These are phyloP conservation scores for Drosophila merina DNA, from an alignment of 2,888 invertebrate species.

Conservation along the genomic window DNA sequence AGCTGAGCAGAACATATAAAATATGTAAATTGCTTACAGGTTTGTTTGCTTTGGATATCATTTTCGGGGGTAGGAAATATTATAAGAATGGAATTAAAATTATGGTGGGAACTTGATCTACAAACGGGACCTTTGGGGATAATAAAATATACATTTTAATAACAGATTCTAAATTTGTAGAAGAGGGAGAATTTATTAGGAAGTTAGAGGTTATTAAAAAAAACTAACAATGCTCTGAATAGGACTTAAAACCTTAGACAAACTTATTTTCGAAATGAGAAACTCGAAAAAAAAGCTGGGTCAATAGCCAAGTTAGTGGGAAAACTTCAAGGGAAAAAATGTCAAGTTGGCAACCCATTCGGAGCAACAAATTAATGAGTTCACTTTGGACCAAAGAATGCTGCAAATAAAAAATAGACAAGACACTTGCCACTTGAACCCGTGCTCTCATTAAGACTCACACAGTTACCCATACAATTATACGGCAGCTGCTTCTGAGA, in stretches of 20 bases:
- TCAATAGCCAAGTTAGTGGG: conserved; percentile 34
- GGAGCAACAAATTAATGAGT: conserved; percentile 67
- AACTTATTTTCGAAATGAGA: neutral
- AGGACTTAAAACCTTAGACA: neutral
- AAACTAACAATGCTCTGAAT: neutral
- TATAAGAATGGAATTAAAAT: conserved; percentile 4
- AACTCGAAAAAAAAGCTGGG: conserved; percentile 12
- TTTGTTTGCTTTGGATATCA: conserved; percentile 14
- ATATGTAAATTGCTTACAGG: conserved; percentile 34
- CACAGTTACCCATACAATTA: conserved; percentile 26
- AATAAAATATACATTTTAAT: neutral
- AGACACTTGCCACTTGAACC: conserved; percentile 74
- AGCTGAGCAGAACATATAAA: conserved; percentile 28
- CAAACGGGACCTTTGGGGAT: neutral
- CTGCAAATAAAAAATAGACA: conserved; percentile 74
- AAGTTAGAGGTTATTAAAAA: neutral
- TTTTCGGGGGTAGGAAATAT: conserved; percentile 5
- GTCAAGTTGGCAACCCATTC: conserved; percentile 51
- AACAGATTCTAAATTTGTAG: neutral
- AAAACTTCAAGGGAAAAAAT: conserved; percentile 39
- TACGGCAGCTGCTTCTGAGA: conserved; percentile 39
- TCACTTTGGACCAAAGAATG: conserved; percentile 63
- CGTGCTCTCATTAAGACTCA: conserved; percentile 69
- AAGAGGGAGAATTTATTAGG: neutral
- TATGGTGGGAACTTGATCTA: conserved; percentile 11